A percentile compares a stretch with the other conserved stretches of the same genome.
phyloP scores from a whole-genome alignment of 2,888 invertebrate species.

The Oxyscelio sp. region DNA sequence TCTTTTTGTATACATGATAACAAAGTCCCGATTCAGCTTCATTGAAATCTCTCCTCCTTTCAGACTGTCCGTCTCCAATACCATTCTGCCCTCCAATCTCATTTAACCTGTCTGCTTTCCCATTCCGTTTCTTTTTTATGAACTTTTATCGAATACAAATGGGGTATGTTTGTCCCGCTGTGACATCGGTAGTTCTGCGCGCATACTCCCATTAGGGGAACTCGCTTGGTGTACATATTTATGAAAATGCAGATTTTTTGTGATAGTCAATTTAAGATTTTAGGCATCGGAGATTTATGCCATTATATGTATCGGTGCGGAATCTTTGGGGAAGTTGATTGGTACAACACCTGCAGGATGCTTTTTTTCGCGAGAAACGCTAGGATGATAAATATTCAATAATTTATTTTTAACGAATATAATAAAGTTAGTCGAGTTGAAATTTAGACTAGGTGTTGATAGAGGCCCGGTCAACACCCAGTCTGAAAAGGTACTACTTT shows the following conservation, averaged over 20 bases:
- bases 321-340: slow-evolving; percentile 13
- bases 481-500: too few species aligned
- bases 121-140: slow-evolving; percentile 55
- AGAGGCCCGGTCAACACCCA: too few species aligned
- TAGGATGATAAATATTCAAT: not conserved
- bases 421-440: slow-evolving; percentile 56
- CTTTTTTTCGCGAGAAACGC: not conserved
- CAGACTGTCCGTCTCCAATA: slow-evolving; percentile 6
- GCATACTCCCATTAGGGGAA: slow-evolving; percentile 6
- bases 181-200: slow-evolving; percentile 50
- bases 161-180: slow-evolving; percentile 64
- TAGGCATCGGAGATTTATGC: slow-evolving; percentile 29
- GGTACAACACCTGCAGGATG: slow-evolving; percentile 30
- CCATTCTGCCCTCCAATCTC: not conserved
- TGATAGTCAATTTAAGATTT: slow-evolving; percentile 27
- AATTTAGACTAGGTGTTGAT: too few species aligned
- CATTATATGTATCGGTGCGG: slow-evolving; percentile 16
- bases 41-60: slow-evolving; percentile 23
- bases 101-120: slow-evolving; percentile 40
- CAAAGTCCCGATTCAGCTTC: slow-evolving; percentile 21
- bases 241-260: slow-evolving; percentile 37
- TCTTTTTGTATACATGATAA: slow-evolving; percentile 28
- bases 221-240: slow-evolving; percentile 13
- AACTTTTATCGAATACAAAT: slow-evolving; percentile 68
- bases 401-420: slow-evolving; percentile 10